These are phyloP conservation scores for Ictalurus punctatus DNA, from an alignment of 2,113 vertebrate species.

Conservation along the genomic window DNA sequence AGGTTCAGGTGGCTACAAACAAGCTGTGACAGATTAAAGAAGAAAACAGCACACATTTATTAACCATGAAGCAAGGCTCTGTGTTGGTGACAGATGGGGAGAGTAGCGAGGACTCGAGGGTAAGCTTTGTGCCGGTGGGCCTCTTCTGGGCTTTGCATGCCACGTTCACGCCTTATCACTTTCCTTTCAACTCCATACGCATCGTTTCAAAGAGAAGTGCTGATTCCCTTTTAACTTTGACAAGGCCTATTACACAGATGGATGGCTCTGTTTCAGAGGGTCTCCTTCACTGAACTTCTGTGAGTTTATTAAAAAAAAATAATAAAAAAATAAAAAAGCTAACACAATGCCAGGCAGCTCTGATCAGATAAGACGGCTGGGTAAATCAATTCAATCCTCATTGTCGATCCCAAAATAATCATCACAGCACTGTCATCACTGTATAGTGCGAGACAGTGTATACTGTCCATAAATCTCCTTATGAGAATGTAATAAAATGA, in stretches of 20 bases:
- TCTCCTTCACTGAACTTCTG: constrained; percentile 12
- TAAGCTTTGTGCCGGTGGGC: constrained; percentile 51
- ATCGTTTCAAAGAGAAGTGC: constrained; percentile 57
- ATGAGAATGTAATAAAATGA: background rate
- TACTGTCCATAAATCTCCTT: background rate
- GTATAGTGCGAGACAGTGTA: background rate
- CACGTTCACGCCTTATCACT: constrained; percentile 57
- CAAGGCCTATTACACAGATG: constrained; percentile 67
- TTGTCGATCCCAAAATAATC: background rate
- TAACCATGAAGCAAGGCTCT: background rate
- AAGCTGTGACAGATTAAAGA: constrained; percentile 27
- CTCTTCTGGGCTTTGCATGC: constrained; percentile 48
- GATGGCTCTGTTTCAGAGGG: constrained; percentile 56
- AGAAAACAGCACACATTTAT: constrained; percentile 1
- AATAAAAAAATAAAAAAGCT: background rate
- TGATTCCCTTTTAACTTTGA: constrained; percentile 66
- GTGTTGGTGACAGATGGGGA: constrained; percentile 37
- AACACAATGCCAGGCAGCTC: background rate
- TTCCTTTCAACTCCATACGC: constrained; percentile 48
- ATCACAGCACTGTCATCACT: background rate
- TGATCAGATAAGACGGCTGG: constrained; percentile 1
- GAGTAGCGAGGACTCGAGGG: constrained; percentile 44
- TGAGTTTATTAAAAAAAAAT: constrained; percentile 3
- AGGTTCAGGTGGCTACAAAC: constrained; percentile 33
- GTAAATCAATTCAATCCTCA: constrained; percentile 7